Evolutionary conservation across 2,888 invertebrate species (phyloP).

Genomic region (Sesia apiformis): DNA sequence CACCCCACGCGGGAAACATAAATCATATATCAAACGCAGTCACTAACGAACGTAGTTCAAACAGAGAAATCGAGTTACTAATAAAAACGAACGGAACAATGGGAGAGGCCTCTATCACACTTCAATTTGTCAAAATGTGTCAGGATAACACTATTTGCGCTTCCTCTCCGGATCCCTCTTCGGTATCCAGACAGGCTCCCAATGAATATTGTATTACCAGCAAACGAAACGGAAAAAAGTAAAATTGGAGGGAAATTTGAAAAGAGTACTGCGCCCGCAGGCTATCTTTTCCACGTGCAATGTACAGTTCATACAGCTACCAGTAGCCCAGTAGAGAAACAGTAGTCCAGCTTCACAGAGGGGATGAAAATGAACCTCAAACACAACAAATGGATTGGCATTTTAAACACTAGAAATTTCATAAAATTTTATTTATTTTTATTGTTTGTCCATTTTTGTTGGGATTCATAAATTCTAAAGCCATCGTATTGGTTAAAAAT

Average conservation of each 20-base stretch:
- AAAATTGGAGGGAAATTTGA: conserved; percentile 24
- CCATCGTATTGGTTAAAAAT: too few relatives aligned
- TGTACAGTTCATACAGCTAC: background rate
- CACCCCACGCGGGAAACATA: conserved; percentile 39
- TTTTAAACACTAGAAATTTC: too few relatives aligned
- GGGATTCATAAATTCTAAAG: too few relatives aligned
- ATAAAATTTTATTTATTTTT: too few relatives aligned
- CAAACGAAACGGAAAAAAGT: conserved; percentile 31
- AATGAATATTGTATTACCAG: conserved; percentile 44
- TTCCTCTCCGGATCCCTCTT: conserved; percentile 12
- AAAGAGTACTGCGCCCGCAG: conserved; percentile 9
- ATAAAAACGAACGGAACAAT: conserved; percentile 57
- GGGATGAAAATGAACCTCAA: too few relatives aligned
- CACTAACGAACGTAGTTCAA: conserved; percentile 64
- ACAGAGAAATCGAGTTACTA: conserved; percentile 50
- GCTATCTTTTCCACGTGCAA: conserved; percentile 3
- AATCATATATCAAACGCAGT: conserved; percentile 50
- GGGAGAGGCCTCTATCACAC: conserved; percentile 40
- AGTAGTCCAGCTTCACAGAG: background rate
- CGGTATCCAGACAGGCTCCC: conserved; percentile 33
- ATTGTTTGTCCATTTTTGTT: too few relatives aligned
- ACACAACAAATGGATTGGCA: too few relatives aligned
- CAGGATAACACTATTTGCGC: conserved; percentile 37
- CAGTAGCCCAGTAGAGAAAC: background rate
- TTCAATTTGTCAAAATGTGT: conserved; percentile 59